These are phyloP conservation scores for Cryptus armator DNA, from an alignment of 2,888 invertebrate species.

Conservation along the genomic window DNA sequence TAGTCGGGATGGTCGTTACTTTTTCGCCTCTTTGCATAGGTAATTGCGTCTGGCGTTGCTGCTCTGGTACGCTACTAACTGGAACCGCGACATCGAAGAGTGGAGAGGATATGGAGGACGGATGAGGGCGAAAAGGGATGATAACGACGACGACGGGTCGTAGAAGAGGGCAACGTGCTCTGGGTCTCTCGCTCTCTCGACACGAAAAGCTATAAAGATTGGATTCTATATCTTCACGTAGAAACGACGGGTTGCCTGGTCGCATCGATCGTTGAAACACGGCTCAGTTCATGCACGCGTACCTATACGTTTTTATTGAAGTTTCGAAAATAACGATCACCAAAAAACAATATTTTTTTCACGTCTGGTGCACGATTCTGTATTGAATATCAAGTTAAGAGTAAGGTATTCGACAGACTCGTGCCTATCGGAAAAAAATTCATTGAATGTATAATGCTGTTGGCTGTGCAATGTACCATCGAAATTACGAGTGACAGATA, in stretches of 20 bases:
- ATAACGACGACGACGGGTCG: slow-evolving; percentile 45
- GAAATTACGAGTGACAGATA: too few relatives aligned
- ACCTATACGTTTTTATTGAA: background rate
- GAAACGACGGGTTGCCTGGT: background rate
- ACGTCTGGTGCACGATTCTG: too few relatives aligned
- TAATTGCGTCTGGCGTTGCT: slow-evolving; percentile 74
- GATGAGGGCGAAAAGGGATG: slow-evolving; percentile 46
- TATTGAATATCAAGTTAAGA: too few relatives aligned
- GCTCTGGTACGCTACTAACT: slow-evolving; percentile 68
- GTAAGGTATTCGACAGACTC: too few relatives aligned
- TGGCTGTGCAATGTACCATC: too few relatives aligned
- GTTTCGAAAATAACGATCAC: background rate
- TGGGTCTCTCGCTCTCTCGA: background rate
- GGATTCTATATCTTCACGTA: slow-evolving; percentile 17
- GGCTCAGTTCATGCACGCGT: background rate
- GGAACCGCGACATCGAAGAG: slow-evolving; percentile 59
- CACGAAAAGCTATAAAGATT: slow-evolving; percentile 29
- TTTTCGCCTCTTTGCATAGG: slow-evolving; percentile 77
- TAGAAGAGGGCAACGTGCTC: background rate
- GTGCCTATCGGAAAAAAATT: too few relatives aligned
- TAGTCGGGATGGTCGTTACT: slow-evolving; percentile 72
- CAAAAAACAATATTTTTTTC: background rate
- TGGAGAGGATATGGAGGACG: slow-evolving; percentile 46
- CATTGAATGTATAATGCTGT: too few relatives aligned
- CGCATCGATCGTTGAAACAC: slow-evolving; percentile 3